These are phyloP conservation scores for human DNA, from an alignment of 2,113 vertebrate species.

Conservation along the genomic window GRCh38 chr3:20786501-20787000, in stretches of 20 bases:
- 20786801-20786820: neutral
- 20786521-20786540: neutral
- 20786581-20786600: neutral
- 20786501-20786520: neutral
- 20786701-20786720: neutral
- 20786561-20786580: neutral
- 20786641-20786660: neutral
- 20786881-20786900: neutral
- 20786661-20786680: neutral
- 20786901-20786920: neutral
- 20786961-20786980: neutral
- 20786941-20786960: neutral
- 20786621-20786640: neutral
- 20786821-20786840: neutral
- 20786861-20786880: neutral
- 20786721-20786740: neutral
- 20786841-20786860: neutral
- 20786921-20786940: neutral
- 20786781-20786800: neutral
- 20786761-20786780: neutral
- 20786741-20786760: neutral
- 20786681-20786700: neutral
- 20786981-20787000: neutral
- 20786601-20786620: neutral
- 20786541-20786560: neutral